A percentile compares a stretch with the other conserved stretches of the same genome.
phyloP scores from a whole-genome alignment of 92 coral and sea anemone genomes.

The Heliopora coerulea region DNA sequence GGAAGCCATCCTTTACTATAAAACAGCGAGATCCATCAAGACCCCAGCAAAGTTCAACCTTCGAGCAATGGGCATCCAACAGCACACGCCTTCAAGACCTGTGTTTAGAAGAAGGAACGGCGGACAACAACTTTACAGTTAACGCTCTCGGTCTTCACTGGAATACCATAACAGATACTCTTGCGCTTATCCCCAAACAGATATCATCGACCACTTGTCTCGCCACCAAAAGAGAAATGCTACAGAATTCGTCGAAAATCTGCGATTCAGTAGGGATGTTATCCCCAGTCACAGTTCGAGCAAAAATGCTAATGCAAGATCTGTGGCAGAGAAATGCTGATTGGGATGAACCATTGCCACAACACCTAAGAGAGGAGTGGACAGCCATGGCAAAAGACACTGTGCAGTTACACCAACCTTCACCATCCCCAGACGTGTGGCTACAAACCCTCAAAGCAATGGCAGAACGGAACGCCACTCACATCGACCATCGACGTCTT shows the following conservation, averaged over 20 bases:
- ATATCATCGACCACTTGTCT: not conserved
- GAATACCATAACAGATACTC: conserved; percentile 37
- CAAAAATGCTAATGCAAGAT: conserved; percentile 22
- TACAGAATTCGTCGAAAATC: conserved; percentile 42
- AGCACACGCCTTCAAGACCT: conserved; percentile 6
- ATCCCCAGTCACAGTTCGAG: not conserved
- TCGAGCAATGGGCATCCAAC: conserved; percentile 46
- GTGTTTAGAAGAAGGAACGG: not conserved
- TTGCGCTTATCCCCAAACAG: conserved; percentile 4
- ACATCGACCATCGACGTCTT: too few species aligned
- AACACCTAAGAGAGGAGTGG: conserved; percentile 7
- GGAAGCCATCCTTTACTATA: too few species aligned
- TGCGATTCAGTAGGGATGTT: conserved; percentile 1
- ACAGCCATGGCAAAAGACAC: not conserved
- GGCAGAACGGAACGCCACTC: too few species aligned
- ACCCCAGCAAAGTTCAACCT: too few species aligned
- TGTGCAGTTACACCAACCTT: not conserved
- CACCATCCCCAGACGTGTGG: not conserved
- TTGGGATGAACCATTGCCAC: conserved; percentile 52
- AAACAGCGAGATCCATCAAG: too few species aligned
- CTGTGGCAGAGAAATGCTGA: conserved; percentile 34
- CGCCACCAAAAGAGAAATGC: conserved; percentile 46
- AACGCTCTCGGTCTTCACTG: conserved; percentile 28
- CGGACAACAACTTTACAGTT: conserved; percentile 11
- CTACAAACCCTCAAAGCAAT: conserved; percentile 11